Percentiles rank a stretch among this genome's conserved stretches.
phyloP scores from a whole-genome alignment of 1,140 invertebrate genomes.

The Zaprionus vittiger region DNA sequence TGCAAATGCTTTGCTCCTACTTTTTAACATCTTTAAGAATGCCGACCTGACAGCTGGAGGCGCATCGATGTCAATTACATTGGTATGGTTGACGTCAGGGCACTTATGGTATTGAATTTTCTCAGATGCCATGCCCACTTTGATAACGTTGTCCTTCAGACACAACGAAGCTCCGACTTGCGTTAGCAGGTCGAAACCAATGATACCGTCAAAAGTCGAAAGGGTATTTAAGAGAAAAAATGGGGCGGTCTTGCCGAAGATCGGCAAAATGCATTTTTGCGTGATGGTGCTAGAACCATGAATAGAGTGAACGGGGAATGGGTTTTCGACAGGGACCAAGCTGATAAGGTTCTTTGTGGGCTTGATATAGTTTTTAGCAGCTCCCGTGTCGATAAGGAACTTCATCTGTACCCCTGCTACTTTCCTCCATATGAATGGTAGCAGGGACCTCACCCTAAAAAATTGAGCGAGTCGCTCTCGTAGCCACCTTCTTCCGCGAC shows the following conservation, averaged over 20 bases:
- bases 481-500: no score
- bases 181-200: neutral
- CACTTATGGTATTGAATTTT: neutral
- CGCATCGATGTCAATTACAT: neutral
- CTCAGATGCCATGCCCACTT: neutral
- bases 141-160: neutral
- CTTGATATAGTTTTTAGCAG: no score
- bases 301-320: no score
- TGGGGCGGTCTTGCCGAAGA: neutral
- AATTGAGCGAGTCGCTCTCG: no score
- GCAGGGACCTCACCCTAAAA: no score
- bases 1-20: constrained; percentile 3
- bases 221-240: neutral
- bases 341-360: no score
- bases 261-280: neutral
- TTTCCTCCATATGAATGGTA: no score
- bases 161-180: constrained; percentile 2
- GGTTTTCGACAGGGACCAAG: no score
- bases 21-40: constrained; percentile 9
- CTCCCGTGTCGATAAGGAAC: no score
- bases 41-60: neutral
- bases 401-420: no score
- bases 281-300: no score
- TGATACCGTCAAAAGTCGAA: neutral
- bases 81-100: neutral